phyloP scores from a whole-genome alignment of 2,888 invertebrate genomes.

The Pterostichus madidus region DNA sequence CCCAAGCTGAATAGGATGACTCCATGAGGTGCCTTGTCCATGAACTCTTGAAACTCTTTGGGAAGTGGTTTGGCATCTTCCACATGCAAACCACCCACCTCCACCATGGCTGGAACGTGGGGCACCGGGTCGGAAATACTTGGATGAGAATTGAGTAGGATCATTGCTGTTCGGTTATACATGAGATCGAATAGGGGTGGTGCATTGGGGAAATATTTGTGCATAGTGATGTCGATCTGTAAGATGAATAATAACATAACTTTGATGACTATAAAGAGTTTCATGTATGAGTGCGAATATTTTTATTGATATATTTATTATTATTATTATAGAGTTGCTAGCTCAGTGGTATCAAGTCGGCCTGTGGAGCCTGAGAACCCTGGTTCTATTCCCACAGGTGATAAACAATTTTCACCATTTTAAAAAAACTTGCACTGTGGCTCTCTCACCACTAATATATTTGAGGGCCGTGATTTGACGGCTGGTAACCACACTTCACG shows the following conservation, averaged over 20 bases:
- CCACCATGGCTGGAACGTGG: slow-evolving; percentile 79
- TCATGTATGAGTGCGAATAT: too few relatives aligned
- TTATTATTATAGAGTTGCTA: too few relatives aligned
- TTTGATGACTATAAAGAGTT: too few relatives aligned
- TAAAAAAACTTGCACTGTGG: too few relatives aligned
- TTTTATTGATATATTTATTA: too few relatives aligned
- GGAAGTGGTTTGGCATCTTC: slow-evolving; percentile 71
- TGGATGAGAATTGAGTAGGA: slow-evolving; percentile 76
- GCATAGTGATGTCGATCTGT: slow-evolving; percentile 68
- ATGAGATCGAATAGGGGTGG: slow-evolving; percentile 69
- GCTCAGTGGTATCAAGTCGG: too few relatives aligned
- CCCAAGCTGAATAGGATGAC: slow-evolving; percentile 82
- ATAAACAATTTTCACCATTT: too few relatives aligned
- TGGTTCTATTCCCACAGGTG: too few relatives aligned
- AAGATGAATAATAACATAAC: not conserved
- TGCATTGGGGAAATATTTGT: slow-evolving; percentile 72
- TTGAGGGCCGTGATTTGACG: too few relatives aligned
- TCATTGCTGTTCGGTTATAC: slow-evolving; percentile 70
- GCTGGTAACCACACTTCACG: too few relatives aligned
- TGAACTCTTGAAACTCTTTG: slow-evolving; percentile 77
- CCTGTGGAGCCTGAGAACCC: too few relatives aligned
- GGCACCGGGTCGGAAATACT: slow-evolving; percentile 78
- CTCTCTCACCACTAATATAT: too few relatives aligned
- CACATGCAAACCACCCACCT: slow-evolving; percentile 80
- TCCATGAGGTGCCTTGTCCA: slow-evolving; percentile 79